These are phyloP conservation scores for Notodonta dromedarius DNA, from an alignment of 2,888 invertebrate species.

Conservation along the genomic window DNA sequence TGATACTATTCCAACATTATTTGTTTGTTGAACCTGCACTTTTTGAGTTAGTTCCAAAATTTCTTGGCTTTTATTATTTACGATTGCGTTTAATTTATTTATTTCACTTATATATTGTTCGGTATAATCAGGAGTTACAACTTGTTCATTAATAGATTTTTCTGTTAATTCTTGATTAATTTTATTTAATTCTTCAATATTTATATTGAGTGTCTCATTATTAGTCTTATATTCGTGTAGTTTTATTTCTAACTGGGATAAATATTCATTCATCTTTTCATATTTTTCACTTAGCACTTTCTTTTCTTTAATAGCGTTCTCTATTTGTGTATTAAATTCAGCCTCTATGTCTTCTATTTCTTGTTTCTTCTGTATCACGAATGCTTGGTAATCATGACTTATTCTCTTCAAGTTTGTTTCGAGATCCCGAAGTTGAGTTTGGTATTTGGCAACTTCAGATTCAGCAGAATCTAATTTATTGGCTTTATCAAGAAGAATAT, in stretches of 20 bases:
- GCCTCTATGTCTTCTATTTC: constrained; percentile 75
- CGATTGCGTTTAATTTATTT: constrained; percentile 79
- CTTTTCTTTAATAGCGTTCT: constrained; percentile 76
- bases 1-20: constrained; percentile 47
- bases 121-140: constrained; percentile 66
- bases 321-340: constrained; percentile 75
- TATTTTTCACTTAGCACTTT: constrained; percentile 77
- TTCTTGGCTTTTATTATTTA: constrained; percentile 78
- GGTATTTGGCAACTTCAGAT: constrained; percentile 56
- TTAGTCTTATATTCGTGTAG: constrained; percentile 64
- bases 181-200: constrained; percentile 63
- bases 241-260: constrained; percentile 63
- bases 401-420: constrained; percentile 71
- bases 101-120: constrained; percentile 83
- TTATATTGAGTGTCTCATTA: constrained; percentile 60
- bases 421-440: constrained; percentile 69
- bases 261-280: constrained; percentile 76
- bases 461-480: constrained; percentile 60
- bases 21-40: constrained; percentile 53
- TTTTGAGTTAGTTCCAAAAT: constrained; percentile 64
- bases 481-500: constrained; percentile 62
- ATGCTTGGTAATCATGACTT: constrained; percentile 64
- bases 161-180: constrained; percentile 63
- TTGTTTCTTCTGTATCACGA: constrained; percentile 69
- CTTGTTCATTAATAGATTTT: constrained; percentile 46